phyloP scores from a whole-genome alignment of 1,140 invertebrate species.

The Diorhabda elongata region DNA sequence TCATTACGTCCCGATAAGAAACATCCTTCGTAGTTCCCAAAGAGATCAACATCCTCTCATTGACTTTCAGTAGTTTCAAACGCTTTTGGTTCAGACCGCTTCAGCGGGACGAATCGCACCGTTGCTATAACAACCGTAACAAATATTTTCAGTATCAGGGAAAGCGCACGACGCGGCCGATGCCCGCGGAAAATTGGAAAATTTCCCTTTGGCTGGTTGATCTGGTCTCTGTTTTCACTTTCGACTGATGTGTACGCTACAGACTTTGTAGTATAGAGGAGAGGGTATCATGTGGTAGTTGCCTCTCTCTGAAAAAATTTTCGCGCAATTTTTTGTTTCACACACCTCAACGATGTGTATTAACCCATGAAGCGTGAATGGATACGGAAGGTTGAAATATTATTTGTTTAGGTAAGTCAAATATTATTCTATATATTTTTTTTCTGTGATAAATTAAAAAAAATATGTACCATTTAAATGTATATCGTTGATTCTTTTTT shows the following conservation, averaged over 20 bases:
- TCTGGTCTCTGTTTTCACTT: background rate
- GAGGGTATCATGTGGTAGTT: background rate
- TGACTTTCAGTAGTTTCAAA: background rate
- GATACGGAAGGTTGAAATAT: background rate
- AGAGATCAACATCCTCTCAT: background rate
- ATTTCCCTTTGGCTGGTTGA: background rate
- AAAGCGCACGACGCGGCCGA: background rate
- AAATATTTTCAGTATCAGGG: constrained; percentile 1
- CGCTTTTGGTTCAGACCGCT: background rate
- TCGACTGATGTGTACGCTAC: background rate
- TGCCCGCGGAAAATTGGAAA: constrained; percentile 1
- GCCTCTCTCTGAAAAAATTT: background rate
- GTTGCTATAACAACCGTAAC: background rate
- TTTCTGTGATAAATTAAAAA: no score
- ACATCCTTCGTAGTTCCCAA: background rate
- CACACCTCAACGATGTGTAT: background rate
- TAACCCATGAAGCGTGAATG: background rate
- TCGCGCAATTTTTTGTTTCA: background rate
- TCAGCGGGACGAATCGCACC: background rate
- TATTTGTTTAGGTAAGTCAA: background rate
- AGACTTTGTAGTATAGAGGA: background rate
- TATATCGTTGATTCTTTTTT: no score
- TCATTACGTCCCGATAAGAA: background rate
- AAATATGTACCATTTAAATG: no score
- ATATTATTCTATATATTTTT: background rate